These are phyloP conservation scores for Oreochromis mossambicus DNA, from an alignment of 2,797 vertebrate genomes.

Conservation along the genomic window DNA sequence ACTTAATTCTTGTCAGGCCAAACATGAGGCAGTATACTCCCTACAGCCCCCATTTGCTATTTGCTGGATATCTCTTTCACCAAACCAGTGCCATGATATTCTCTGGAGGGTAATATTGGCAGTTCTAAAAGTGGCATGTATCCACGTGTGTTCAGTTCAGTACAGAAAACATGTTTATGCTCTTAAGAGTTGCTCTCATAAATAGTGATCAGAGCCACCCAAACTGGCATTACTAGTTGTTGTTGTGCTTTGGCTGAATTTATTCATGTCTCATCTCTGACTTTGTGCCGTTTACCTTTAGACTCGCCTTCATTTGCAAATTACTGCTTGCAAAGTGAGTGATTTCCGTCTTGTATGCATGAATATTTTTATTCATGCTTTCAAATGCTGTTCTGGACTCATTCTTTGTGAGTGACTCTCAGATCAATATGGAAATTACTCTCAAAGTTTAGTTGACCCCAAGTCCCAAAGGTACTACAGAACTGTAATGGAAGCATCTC, in stretches of 20 bases:
- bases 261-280: not conserved
- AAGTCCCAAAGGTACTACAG: not conserved
- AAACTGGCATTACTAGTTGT: slow-evolving; percentile 21
- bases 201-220: slow-evolving; percentile 39
- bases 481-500: not conserved
- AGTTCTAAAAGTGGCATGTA: slow-evolving; percentile 44
- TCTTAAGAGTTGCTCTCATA: slow-evolving; percentile 30
- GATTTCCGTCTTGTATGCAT: not conserved
- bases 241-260: not conserved
- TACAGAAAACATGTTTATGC: slow-evolving; percentile 35
- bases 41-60: not conserved
- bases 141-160: slow-evolving; percentile 48
- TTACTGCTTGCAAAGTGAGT: not conserved
- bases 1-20: not conserved
- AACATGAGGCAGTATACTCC: not conserved
- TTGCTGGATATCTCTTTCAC: slow-evolving; percentile 3
- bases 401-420: not conserved
- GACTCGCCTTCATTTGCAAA: not conserved
- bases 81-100: slow-evolving; percentile 24
- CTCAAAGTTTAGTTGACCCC: not conserved
- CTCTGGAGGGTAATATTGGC: slow-evolving; percentile 53
- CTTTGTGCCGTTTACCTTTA: not conserved
- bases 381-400: not conserved
- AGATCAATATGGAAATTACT: not conserved
- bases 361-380: not conserved